A percentile compares a stretch with the other conserved stretches of the same genome.
phyloP scores from a whole-genome alignment of 2,888 invertebrate species.

The Drosophila prostipennis region DNA sequence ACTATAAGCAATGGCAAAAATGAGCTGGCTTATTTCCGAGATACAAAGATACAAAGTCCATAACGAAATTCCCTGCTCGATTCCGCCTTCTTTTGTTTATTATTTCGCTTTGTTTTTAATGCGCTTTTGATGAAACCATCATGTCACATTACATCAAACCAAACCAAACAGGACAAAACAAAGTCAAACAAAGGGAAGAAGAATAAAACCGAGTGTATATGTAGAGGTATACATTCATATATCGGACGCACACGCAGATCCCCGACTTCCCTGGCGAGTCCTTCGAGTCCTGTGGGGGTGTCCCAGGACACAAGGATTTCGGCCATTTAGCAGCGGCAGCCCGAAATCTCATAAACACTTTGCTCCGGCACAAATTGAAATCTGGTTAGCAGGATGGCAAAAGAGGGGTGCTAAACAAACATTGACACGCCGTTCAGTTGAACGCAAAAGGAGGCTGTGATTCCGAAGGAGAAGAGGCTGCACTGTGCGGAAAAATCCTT shows the following conservation, averaged over 20 bases:
- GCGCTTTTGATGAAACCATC: conserved; percentile 81
- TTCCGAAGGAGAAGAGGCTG: conserved; percentile 7
- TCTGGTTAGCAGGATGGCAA: conserved; percentile 65
- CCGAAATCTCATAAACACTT: conserved; percentile 81
- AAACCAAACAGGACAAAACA: conserved; percentile 47
- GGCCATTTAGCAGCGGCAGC: conserved; percentile 57
- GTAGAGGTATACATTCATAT: not conserved
- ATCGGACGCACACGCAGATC: conserved; percentile 20
- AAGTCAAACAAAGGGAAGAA: conserved; percentile 17
- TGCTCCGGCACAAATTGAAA: conserved; percentile 81
- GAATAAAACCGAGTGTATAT: conserved; percentile 17
- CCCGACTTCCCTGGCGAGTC: conserved; percentile 4
- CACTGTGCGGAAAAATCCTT: not conserved
- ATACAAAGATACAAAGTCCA: conserved; percentile 42
- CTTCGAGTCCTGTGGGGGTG: conserved; percentile 53
- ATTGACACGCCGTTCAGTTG: conserved; percentile 62
- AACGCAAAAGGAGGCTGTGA: conserved; percentile 24
- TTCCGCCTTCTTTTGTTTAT: conserved; percentile 45
- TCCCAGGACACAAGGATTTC: conserved; percentile 59
- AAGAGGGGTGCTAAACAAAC: conserved; percentile 43
- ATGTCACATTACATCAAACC: conserved; percentile 80
- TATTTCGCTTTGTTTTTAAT: conserved; percentile 77
- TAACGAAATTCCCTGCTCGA: not conserved
- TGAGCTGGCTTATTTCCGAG: conserved; percentile 47
- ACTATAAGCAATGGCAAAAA: not conserved